Evolutionary conservation across 2,113 vertebrate species (phyloP), one percentile per base, ranked within the genome.

Genomic region (Chloropsis hardwickii): DNA sequence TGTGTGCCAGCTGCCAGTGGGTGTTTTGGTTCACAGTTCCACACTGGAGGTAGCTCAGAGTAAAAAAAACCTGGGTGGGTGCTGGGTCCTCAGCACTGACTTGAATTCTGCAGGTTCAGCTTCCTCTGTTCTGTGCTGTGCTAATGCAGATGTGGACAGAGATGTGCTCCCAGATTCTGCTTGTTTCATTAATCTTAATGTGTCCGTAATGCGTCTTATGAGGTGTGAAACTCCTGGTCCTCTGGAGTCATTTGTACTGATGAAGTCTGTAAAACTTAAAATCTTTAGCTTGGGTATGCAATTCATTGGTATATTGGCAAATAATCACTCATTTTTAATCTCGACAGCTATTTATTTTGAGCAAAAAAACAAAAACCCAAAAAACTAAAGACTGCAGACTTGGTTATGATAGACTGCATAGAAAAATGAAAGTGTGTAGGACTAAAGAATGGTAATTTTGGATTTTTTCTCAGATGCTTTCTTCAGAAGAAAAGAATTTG

Each of bases 1-100:
- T 48, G 16, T 2, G 0, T 37, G 31, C 56, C 57, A n/a, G 28
- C 31, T 56, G 39, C 48, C 78, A 53, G 31, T 0, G 2, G 7
- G 5, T 67, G 19, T 22, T 92, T 47, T 1, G 5, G 27, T 45
- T 28, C 27, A 11, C 14, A 81, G 33, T 31, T 44, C 24, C 39
- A 11, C 10, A 24, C 29, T 14, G 71, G 65, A 67, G 11, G 24
- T 53, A 51, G 19, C 11, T 37, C 47, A 47, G 45, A 70, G n/a
- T 14, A 72, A 69, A 64, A 53, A 21, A 8, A 22, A 4, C 4
- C 4, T 10, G 33, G 2, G 3, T 9, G 24, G 2, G 4, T 67
- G 22, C 33, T 67, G 48, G 2, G 6, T 76, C 5, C 22, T 91
- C 35, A 64, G 44, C 13, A 18, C 9, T 39, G 25, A 10, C 27